A percentile compares a stretch with the other conserved stretches of the same genome.
Conservation (phyloP, 2,888 invertebrate species). For the Agrochola circellaris region DNA sequence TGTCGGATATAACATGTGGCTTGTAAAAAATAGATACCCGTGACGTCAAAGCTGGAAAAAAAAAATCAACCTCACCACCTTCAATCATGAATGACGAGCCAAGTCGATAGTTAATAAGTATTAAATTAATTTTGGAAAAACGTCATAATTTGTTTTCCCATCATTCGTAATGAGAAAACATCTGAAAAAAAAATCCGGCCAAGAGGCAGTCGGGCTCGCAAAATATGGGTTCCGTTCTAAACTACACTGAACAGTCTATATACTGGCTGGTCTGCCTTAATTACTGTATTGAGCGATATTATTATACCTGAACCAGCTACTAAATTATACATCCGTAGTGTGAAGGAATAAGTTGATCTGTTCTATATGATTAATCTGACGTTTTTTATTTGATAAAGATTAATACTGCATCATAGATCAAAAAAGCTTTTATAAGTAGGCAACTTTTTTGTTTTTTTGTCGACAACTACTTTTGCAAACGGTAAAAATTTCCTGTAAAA, state of each 20-base stretch:
- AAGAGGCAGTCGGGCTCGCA: background rate
- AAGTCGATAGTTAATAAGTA: background rate
- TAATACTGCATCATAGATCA: background rate
- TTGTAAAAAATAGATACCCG: conserved; percentile 9
- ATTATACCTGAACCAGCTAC: no score
- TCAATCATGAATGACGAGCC: background rate
- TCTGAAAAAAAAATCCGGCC: background rate
- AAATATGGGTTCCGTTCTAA: background rate
- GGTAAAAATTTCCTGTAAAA: background rate
- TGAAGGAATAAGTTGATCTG: no score
- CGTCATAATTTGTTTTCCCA: background rate
- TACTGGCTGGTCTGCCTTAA: background rate
- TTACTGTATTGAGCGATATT: background rate
- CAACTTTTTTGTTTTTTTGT: no score
- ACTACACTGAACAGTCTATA: no score
- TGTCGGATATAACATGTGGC: conserved; percentile 22
- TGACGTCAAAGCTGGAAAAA: background rate
- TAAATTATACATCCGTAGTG: background rate
- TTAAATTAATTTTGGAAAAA: background rate
- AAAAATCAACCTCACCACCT: no score
- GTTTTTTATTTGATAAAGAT: background rate
- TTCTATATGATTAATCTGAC: background rate
- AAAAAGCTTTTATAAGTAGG: background rate
- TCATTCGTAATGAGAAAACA: background rate
- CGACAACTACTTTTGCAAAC: background rate